A percentile compares a stretch with the other conserved stretches of the same genome.
Conservation (phyloP, 2,888 invertebrate species). For the Xestoiulus laeticollis region DNA sequence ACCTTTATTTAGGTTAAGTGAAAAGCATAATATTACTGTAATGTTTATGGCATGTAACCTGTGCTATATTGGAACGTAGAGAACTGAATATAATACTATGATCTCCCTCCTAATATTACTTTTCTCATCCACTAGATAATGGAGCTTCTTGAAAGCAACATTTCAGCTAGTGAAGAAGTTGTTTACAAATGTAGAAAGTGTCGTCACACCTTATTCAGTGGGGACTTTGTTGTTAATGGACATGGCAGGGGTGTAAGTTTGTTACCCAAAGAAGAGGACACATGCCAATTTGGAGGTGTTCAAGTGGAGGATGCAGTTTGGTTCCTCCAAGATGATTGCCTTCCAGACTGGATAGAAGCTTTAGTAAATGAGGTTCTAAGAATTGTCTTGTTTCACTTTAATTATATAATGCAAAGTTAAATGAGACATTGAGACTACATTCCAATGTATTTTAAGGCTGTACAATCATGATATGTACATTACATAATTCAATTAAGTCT, state of each 20-base stretch:
- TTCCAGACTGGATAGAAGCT: conserved; percentile 56
- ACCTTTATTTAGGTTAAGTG: too few species aligned
- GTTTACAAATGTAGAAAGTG: conserved; percentile 56
- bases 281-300: not conserved
- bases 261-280: not conserved
- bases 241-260: conserved; percentile 53
- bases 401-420: not conserved
- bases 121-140: not conserved
- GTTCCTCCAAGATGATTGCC: conserved; percentile 56
- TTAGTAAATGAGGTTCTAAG: conserved; percentile 55
- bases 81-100: too few species aligned
- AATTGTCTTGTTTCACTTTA: not conserved
- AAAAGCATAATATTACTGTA: too few species aligned
- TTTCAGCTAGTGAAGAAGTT: not conserved
- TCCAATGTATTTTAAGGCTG: not conserved
- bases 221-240: conserved; percentile 52
- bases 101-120: too few species aligned
- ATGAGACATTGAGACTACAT: not conserved
- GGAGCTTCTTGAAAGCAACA: not conserved
- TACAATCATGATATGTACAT: not conserved
- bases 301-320: conserved; percentile 52
- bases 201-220: conserved; percentile 56
- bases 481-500: not conserved
- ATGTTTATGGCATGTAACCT: too few species aligned
- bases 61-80: too few species aligned